These are phyloP conservation scores for Dysdera silvatica DNA, from an alignment of 1,140 invertebrate species.

Conservation along the genomic window DNA sequence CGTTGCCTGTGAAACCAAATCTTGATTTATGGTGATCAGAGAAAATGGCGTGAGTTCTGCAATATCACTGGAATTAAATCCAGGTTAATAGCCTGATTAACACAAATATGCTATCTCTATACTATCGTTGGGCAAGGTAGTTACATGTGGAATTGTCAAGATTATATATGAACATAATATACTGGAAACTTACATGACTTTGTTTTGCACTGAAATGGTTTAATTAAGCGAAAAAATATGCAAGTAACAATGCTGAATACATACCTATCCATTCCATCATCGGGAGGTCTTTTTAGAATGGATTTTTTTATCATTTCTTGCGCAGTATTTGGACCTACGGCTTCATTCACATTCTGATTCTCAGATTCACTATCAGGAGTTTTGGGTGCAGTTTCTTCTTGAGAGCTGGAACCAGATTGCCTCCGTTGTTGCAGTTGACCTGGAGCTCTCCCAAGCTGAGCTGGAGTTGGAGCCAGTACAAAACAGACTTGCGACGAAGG, in stretches of 20 bases:
- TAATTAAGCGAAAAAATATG: constrained; percentile 5
- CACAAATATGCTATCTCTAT: too few species aligned
- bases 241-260: constrained; percentile 26
- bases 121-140: too few species aligned
- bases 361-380: neutral
- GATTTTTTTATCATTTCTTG: constrained; percentile 53
- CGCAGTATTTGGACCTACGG: neutral
- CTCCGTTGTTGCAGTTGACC: constrained; percentile 52
- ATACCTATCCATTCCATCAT: constrained; percentile 87
- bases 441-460: constrained; percentile 78
- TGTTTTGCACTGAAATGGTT: neutral
- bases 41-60: too few species aligned
- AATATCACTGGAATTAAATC: too few species aligned
- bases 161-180: too few species aligned
- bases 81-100: too few species aligned
- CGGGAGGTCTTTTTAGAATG: constrained; percentile 75
- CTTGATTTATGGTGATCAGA: too few species aligned
- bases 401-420: constrained; percentile 5
- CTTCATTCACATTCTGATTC: neutral
- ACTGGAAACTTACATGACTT: too few species aligned
- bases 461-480: constrained; percentile 82
- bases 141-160: too few species aligned
- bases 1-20: too few species aligned
- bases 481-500: constrained; percentile 48
- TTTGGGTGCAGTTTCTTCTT: neutral